A percentile compares a stretch with the other conserved stretches of the same genome.
These are phyloP conservation scores for Dipodomys stephensi DNA, from an alignment of 2,113 vertebrate species.

Conservation along the genomic window DNA sequence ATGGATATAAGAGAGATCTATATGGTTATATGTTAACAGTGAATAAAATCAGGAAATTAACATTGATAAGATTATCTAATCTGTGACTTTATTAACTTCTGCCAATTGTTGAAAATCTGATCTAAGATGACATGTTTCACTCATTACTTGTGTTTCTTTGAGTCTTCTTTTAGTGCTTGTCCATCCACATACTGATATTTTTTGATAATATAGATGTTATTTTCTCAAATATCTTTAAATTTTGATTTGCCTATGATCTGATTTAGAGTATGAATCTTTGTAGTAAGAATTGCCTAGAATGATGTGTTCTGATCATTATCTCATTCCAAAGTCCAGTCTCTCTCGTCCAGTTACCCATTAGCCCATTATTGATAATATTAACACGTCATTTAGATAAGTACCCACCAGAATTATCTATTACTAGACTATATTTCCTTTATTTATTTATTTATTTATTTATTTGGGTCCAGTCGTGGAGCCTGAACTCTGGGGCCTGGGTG, in stretches of 20 bases:
- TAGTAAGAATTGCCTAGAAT: not conserved
- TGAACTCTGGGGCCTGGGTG: too few species aligned
- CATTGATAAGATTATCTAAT: not conserved
- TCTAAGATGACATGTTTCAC: not conserved
- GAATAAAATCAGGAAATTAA: not conserved
- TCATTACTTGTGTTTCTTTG: not conserved
- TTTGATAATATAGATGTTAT: not conserved
- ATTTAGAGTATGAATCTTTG: not conserved
- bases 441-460: too few species aligned
- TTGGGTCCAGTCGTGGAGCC: too few species aligned
- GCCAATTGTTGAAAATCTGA: not conserved
- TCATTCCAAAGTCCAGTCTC: fast-evolving
- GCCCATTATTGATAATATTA: not conserved
- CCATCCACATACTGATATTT: not conserved
- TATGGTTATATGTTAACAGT: not conserved
- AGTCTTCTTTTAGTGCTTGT: not conserved
- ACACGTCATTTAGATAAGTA: not conserved
- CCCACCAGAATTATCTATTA: not conserved
- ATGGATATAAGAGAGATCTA: not conserved
- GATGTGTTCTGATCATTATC: not conserved
- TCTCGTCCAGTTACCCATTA: not conserved
- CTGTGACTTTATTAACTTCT: not conserved
- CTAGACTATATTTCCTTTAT: too few species aligned
- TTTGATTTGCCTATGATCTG: not conserved
- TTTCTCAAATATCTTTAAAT: not conserved